Evolutionary conservation across 53 echinoderm and acorn worm species (phyloP).

Genomic region (Astropecten irregularis): DNA sequence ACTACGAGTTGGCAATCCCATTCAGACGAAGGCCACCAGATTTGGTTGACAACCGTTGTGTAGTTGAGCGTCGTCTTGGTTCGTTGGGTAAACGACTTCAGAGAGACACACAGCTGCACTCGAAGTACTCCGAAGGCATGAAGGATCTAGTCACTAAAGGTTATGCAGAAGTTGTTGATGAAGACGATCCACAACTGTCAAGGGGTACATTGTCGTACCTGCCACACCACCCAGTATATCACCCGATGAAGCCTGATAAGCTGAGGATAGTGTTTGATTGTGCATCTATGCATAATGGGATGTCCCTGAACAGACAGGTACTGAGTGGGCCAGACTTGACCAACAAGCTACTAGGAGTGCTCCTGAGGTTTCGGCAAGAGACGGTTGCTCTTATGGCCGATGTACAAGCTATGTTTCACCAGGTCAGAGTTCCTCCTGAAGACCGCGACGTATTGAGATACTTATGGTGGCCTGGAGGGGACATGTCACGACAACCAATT

Average conservation of each 20-base stretch:
- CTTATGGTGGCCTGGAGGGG: neutral
- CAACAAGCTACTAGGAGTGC: slow-evolving; percentile 51
- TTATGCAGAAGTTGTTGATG: neutral
- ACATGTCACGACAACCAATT: neutral
- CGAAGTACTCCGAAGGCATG: neutral
- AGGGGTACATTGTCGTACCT: slow-evolving; percentile 19
- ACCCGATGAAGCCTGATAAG: too few relatives aligned
- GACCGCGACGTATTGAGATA: neutral
- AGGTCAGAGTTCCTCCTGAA: slow-evolving; percentile 14
- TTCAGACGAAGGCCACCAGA: too few relatives aligned
- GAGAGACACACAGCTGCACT: neutral
- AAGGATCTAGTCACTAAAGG: neutral
- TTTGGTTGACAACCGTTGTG: too few relatives aligned
- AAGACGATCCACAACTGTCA: neutral
- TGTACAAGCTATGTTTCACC: slow-evolving; percentile 61
- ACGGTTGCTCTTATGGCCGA: slow-evolving; percentile 65
- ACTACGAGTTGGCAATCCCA: slow-evolving; percentile 33
- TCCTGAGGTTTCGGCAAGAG: too few relatives aligned
- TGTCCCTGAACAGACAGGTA: slow-evolving; percentile 20
- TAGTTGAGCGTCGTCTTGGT: too few relatives aligned
- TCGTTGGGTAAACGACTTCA: slow-evolving; percentile 12
- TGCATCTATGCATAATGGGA: too few relatives aligned
- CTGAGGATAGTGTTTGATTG: too few relatives aligned
- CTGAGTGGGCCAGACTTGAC: slow-evolving; percentile 57
- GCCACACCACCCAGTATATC: slow-evolving; percentile 41